Evolutionary conservation across 2,113 vertebrate species (phyloP), one percentile per base, ranked within the genome.

Genomic region (Dipodomys merriami): DNA sequence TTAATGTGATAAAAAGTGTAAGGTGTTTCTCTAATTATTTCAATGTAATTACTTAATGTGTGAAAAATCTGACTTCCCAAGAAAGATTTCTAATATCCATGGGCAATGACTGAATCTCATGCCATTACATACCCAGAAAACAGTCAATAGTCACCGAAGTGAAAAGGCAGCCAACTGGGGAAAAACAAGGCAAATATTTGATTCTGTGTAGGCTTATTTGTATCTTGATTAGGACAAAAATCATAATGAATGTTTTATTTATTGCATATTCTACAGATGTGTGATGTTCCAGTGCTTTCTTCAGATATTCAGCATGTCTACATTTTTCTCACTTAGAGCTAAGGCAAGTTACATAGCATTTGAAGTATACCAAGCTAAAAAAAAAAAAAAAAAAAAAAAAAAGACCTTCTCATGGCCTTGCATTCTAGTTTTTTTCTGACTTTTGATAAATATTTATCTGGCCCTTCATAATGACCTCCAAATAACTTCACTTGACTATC

Each of bases 381-480:
- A 33, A 71, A 71, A 71, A 72, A 65, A 86, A 79, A 73, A 88
- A 97, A 91, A 95, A 97, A 86, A 79, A 73, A 88, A 97, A 91
- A 95, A 97, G 93, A 91, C 93, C 92, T 94, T 82, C 89, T 96
- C 91, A 90, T 85, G 96, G 96, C 96, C 97, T 98, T 96, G 97
- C 94, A 90, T 94, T 76, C 91, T 97, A 86, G 95, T 83, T 94
- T 96, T 96, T 57, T 72, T 93, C 76, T 95, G 71, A 29, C 74
- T 94, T 96, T 80, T 86, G 73, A 83, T 94, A 94, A 97, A 94
- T 96, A 96, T 97, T 98, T 98, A 98, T 98, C 97, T 97, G 96
- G 57, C 87, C 23, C n/a, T 96, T 97, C 13, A 4, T 68, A 91
- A 83, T 98, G 97, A 98, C 98, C 97, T 98, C 97, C 97, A 97